phyloP scores from a whole-genome alignment of 2,797 vertebrate genomes.

The Gallinago stenura region DNA sequence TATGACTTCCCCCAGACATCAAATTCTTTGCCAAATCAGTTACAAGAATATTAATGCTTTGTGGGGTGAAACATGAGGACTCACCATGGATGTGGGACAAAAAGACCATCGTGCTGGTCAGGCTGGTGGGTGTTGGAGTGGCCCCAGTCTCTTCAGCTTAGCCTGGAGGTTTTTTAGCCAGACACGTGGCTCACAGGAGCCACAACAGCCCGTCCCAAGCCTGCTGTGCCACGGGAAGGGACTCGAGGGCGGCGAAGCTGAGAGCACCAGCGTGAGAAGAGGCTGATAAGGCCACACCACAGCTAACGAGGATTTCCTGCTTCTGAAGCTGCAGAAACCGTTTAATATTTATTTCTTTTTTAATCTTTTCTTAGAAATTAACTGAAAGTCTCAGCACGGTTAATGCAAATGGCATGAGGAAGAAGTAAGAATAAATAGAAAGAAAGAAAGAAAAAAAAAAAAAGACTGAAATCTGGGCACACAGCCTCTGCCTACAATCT shows the following conservation, averaged over 20 bases:
- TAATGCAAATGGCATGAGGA: accelerated
- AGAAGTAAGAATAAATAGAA: accelerated
- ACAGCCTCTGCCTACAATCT: background rate
- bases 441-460: background rate
- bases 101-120: background rate
- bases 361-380: background rate
- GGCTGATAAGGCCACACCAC: background rate
- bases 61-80: background rate
- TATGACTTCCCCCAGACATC: accelerated
- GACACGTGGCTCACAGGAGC: background rate
- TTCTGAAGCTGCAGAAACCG: background rate
- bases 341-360: background rate
- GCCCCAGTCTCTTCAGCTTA: accelerated
- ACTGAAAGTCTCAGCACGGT: accelerated
- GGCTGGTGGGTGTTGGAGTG: background rate
- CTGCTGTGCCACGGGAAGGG: background rate
- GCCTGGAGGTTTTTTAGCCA: background rate
- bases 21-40: background rate
- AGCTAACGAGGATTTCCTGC: background rate
- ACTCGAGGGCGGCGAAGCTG: background rate
- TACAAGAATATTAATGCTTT: background rate
- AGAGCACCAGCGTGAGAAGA: accelerated
- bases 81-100: background rate
- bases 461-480: background rate
- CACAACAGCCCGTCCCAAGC: background rate